Percentiles rank a stretch among this genome's conserved stretches.
Conservation (phyloP, 2,797 vertebrate species). For the Eulemur mongoz region DNA sequence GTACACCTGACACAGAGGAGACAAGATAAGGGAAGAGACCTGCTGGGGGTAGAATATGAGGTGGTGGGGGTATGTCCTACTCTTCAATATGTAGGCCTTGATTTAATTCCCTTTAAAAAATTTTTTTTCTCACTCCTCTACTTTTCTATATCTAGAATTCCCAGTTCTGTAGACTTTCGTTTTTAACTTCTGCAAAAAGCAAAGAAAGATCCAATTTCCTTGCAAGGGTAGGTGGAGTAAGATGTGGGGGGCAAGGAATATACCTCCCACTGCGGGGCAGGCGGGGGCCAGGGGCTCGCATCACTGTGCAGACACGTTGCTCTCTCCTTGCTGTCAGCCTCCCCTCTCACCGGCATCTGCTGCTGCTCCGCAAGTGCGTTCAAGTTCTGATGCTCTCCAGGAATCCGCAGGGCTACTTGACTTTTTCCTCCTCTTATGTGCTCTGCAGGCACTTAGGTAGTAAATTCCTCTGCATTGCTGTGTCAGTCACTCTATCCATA, state of each 20-base stretch:
- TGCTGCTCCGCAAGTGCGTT: neutral
- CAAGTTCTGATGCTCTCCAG: neutral
- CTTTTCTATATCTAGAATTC: neutral
- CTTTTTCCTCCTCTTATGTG: neutral
- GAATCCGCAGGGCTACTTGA: neutral
- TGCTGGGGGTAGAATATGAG: neutral
- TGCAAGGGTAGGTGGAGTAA: neutral
- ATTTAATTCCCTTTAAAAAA: neutral
- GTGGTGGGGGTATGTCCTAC: neutral
- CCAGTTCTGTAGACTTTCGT: neutral
- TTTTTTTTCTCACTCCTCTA: neutral
- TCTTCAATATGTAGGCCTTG: neutral
- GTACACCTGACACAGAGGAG: neutral
- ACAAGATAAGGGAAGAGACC: no score
- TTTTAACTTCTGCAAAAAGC: neutral
- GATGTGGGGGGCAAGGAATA: neutral
- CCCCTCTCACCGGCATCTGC: neutral
- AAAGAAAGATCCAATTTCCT: neutral
- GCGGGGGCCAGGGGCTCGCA: neutral
- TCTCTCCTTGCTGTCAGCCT: neutral
- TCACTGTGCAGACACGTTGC: neutral
- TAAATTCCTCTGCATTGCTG: neutral
- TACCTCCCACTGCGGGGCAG: fast-evolving
- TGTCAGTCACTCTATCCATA: neutral
- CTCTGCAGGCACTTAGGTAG: neutral